Evolutionary conservation across 2,113 vertebrate genomes (phyloP).

Genomic region (Pelecanoides urinatrix): DNA sequence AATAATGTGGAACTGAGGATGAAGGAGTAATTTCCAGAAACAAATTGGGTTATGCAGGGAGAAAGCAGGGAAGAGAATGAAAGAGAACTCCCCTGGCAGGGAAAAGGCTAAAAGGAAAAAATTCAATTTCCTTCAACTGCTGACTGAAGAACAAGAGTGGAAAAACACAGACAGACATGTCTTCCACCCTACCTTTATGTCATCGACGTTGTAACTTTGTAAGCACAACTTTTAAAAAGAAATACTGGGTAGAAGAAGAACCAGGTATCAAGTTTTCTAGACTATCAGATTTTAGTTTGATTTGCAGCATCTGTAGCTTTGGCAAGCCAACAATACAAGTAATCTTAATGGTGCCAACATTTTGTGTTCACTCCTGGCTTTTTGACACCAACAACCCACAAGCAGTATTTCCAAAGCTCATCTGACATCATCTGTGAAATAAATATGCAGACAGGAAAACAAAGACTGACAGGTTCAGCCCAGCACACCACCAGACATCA

Average conservation of each 20-base stretch:
- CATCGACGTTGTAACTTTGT: neutral
- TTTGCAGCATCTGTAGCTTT: neutral
- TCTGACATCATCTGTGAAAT: neutral
- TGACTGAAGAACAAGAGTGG: neutral
- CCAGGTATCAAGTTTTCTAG: neutral
- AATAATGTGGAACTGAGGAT: neutral
- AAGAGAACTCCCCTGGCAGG: neutral
- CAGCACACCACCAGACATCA: neutral
- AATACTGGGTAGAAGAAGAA: neutral
- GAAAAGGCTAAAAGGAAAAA: neutral
- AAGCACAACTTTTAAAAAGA: neutral
- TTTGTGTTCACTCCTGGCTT: neutral
- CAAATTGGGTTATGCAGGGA: neutral
- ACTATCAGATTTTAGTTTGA: neutral
- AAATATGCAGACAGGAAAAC: neutral
- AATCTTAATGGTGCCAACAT: neutral
- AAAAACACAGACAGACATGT: neutral
- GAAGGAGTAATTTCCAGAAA: conserved; percentile 5
- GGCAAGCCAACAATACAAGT: neutral
- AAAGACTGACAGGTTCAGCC: neutral
- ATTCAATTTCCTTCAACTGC: neutral
- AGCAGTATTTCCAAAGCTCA: neutral
- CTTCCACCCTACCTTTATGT: neutral
- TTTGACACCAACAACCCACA: neutral
- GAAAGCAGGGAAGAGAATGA: neutral